Evolutionary conservation across 2,888 invertebrate species (phyloP), one percentile per base, ranked within the genome.

Genomic region (Melieria crassipennis): DNA sequence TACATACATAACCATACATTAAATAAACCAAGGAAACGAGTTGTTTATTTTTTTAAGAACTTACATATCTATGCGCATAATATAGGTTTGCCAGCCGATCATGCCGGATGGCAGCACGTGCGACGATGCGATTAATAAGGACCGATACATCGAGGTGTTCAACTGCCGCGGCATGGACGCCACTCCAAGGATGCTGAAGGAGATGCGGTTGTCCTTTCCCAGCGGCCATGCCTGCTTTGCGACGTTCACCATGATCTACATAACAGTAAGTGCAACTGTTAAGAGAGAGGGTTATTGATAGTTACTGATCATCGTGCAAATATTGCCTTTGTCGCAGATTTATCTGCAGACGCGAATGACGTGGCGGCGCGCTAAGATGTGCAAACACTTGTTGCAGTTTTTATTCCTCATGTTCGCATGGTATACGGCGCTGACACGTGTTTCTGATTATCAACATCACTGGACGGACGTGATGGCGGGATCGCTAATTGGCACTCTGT

Each of bases 401-500:
- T 78, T 92, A 13, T 90, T 94, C 67, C 87, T 98, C 71, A 89
- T 92, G 86, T 88, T 94, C 84, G 93, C 97, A 57, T 92, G 94
- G 91, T 94, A 91, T 85, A 95, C 95, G 13, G 92, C 93, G 30
- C 90, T 98, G 88, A 93, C 95, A 45, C 90, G 98, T 57, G 91
- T 99, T 65, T 96, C 96, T 4, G 95, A 99, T 88, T 96, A 98
- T 88, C 98, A 98, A 86, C 98, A 99, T 87, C 98, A 99, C 83
- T 97, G 97, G 95, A 96, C 95, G 82, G 99, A 99, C 87, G 98
- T 98, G 0, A 87, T 98, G 43, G 92, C 92, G 69, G 99, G 99
- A 0, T 89, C 92, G 73, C 80, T 88, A 50, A 90, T 94, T 73
- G 95, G 95, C 10, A 84, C 89, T 45, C 80, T 90, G 45, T 89